Base-by-base conservation (phyloP, 2,113 vertebrate genomes). In the Notothenia rossii region DNA sequence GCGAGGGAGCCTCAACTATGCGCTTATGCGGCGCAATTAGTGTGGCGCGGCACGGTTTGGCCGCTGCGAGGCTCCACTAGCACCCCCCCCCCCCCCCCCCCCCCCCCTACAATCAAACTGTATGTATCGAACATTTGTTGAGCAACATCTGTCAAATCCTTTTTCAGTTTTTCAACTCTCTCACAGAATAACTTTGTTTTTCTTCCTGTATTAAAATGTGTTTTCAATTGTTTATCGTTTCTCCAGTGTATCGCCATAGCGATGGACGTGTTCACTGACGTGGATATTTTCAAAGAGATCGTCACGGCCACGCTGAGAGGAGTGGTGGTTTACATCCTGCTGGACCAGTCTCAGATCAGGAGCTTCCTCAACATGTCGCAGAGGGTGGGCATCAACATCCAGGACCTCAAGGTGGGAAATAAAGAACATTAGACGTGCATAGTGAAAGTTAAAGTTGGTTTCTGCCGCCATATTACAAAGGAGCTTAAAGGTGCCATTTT, bases 241-340 rank as follows among this genome's bases (percentile, higher is more conserved):
- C 90, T 87, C 50, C 89, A 98, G 97, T 88, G 97, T 29, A 93
- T 98, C 79, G 97, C 97, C 76, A 93, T 98, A 64, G 96, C 96
- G 64, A 98, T 98, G 97, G 97, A 98, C 71, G 91, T 96, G 60
- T 98, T 98, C 94, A 97, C 97, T 7, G 97, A 98, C 63, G 95
- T 97, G 46, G 97, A 98, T 90, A 97, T 98, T 61, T 98, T 98
- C 64, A 96, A 95, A 88, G 97, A 97, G 93, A 77, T 97, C 6
- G 90, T 98, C 49, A 92, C 93, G 0, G 96, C 96, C 17, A 95
- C 96, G 29, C 29, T 95, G 40, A 95, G 96, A 87, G 96, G 97
- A 3, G 92, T 97, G 83, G 93, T 93, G 2, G 94, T 98, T 10
- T 98, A 98, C 91, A 89, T 98, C 86, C 95, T 98, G 0, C 96